Percentiles rank a stretch among this genome's conserved stretches.
Conservation (phyloP, 2,888 invertebrate genomes). For the Aleiodes alternator region DNA sequence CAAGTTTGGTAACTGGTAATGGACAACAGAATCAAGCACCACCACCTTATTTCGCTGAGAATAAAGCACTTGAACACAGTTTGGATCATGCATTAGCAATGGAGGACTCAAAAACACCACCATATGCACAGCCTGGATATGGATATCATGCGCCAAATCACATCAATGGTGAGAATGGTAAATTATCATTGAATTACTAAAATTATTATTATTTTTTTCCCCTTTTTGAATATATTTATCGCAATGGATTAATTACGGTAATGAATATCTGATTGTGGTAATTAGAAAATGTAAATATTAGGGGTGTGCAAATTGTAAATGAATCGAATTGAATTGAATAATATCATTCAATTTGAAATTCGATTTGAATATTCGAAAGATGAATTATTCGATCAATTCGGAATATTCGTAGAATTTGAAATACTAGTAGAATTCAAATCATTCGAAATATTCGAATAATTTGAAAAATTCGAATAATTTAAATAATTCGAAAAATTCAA, state of each 20-base stretch:
- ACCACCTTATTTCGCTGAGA: conserved; percentile 95
- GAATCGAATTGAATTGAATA: no score
- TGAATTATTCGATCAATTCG: no score
- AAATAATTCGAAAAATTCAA: no score
- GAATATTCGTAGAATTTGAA: no score
- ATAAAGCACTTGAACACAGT: conserved; percentile 93
- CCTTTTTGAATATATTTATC: conserved; percentile 18
- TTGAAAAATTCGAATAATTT: no score
- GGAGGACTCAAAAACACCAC: conserved; percentile 90
- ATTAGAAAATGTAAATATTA: background rate
- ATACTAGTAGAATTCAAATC: no score
- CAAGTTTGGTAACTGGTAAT: conserved; percentile 85
- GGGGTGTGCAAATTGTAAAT: no score
- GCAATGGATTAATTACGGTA: conserved; percentile 10
- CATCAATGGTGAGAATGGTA: conserved; percentile 83
- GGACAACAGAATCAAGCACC: conserved; percentile 89
- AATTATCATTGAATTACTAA: conserved; percentile 50
- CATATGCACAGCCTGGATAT: conserved; percentile 91
- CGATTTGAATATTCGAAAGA: no score
- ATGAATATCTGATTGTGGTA: background rate
- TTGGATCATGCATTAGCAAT: conserved; percentile 89
- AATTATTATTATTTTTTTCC: conserved; percentile 20
- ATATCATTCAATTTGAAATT: no score
- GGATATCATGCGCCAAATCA: conserved; percentile 87
- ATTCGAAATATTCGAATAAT: no score